Base-by-base conservation (phyloP, 2,113 vertebrate species). In the Callopanchax toddi region DNA sequence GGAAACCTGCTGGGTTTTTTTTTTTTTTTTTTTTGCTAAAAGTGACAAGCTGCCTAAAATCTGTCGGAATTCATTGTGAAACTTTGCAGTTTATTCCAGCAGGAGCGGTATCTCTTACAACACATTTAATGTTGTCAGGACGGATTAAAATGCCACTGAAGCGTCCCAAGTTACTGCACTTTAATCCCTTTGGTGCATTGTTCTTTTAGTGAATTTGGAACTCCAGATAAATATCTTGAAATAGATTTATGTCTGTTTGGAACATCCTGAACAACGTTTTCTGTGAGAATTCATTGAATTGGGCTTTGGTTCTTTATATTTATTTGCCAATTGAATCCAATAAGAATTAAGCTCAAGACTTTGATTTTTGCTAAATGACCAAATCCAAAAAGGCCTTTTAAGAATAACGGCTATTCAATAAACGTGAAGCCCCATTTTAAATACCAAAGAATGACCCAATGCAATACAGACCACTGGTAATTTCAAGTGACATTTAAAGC, bases 401-500 rank as follows among this genome's bases (percentile, higher is more conserved):
- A 55, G 23, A 59, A 49, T 40, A 52, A 44, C 36, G 29, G 22
- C 62, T 36, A n/a, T n/a, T 70, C 20, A 36, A 18, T 29, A 39
- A 21, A 74, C 34, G 49, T 55, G n/a, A 25, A 20, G 12, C 52
- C 36, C 59, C 25, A 39, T 20, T 60, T 65, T 63, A 74, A 84
- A 74, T 74, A 75, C 42, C 62, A 74, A 71, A 63, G 51, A 37
- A 16, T 52, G 55, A 67, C 51, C 52, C 25, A 68, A 57, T 57
- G 55, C 46, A 61, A 56, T n/a, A 52, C 22, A 67, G 59, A 55
- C 44, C 39, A 63, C 25, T 52, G 40, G 69, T 60, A n/a, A 64
- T 64, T 78, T 71, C 39, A 70, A 70, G 65, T 81, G 74, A 75
- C 64, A 78, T 78, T 74, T 74, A 67, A 67, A 61, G 39, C 20